Evolutionary conservation across 2,797 vertebrate species (phyloP).

Genomic region (Pogonophryne albipinna): DNA sequence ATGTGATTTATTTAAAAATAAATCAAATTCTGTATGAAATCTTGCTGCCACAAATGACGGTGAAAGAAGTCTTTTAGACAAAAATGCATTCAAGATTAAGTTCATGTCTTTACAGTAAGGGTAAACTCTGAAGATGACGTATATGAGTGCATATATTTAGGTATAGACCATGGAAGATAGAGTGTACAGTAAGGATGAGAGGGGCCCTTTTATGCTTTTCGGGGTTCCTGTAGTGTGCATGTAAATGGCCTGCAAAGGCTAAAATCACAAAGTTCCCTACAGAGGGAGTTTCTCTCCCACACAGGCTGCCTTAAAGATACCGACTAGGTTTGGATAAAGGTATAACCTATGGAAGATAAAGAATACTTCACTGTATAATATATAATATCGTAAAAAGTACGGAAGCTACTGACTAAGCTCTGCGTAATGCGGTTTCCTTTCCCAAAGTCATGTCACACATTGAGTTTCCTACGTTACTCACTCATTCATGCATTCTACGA

Average conservation of each 20-base stretch:
- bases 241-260: too few species aligned
- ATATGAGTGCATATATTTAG: too few species aligned
- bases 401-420: conserved; percentile 30
- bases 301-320: too few species aligned
- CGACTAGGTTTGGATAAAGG: neutral
- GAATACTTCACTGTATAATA: neutral
- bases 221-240: too few species aligned
- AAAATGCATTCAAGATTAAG: neutral
- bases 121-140: neutral
- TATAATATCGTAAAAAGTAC: conserved; percentile 11
- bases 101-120: neutral
- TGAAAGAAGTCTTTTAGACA: neutral
- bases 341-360: neutral
- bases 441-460: conserved; percentile 64
- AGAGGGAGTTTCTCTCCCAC: too few species aligned
- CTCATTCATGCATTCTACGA: conserved; percentile 61
- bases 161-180: neutral
- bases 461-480: conserved; percentile 68
- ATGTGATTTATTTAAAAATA: neutral
- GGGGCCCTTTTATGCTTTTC: too few species aligned
- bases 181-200: neutral
- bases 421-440: conserved; percentile 43
- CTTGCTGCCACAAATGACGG: neutral
- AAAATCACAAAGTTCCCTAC: too few species aligned
- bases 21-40: neutral